Conservation (phyloP, 2,797 vertebrate species). For the Halcyon leucocephala region DNA sequence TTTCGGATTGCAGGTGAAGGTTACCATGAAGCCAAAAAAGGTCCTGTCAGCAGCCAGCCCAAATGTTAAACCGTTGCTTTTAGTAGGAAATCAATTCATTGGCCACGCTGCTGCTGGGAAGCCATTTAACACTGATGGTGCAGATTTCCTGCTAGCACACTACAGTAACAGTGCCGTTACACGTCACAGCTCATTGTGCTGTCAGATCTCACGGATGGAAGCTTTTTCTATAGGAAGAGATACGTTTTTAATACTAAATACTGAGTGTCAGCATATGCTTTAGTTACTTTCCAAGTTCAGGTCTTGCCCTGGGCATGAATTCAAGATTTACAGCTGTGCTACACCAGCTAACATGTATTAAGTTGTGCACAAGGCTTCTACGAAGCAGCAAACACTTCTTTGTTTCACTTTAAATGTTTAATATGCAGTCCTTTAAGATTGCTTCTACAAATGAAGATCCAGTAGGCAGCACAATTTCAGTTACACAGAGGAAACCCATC, state of each 20-base stretch:
- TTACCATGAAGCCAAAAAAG: background rate
- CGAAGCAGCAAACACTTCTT: background rate
- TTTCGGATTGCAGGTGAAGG: background rate
- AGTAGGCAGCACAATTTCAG: background rate
- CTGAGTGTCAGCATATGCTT: slow-evolving; percentile 16
- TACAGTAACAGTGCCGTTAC: background rate
- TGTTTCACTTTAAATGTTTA: background rate
- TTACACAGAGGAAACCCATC: background rate
- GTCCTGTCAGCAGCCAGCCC: background rate
- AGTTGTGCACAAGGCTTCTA: background rate
- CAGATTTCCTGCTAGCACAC: background rate
- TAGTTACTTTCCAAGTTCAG: slow-evolving; percentile 20
- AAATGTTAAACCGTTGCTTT: background rate
- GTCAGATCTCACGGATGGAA: background rate
- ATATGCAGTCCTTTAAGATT: background rate
- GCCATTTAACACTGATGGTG: background rate
- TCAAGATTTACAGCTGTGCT: slow-evolving; percentile 44
- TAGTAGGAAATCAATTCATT: background rate
- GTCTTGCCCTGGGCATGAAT: background rate
- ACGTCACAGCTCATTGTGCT: background rate
- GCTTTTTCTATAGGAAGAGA: background rate
- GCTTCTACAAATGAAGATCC: background rate
- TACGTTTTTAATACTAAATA: background rate
- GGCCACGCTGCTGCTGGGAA: background rate
- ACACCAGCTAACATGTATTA: background rate